Conservation (phyloP, 2,113 vertebrate species). For the Notothenia coriiceps region DNA sequence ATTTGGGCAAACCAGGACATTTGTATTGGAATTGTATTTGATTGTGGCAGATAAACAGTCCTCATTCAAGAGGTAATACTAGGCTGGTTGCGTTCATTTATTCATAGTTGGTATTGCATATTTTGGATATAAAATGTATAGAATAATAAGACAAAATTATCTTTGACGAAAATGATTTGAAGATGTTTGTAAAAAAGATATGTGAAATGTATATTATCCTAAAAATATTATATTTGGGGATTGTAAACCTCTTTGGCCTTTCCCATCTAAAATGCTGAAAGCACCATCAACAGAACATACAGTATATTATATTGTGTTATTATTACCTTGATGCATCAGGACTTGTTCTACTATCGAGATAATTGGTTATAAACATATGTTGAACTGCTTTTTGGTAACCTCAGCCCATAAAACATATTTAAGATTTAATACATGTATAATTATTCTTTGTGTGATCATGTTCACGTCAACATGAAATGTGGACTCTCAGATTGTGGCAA, state of each 20-base stretch:
- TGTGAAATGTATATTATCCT: background rate
- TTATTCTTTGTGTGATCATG: no score
- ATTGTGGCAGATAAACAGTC: background rate
- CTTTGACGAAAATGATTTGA: background rate
- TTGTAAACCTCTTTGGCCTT: background rate
- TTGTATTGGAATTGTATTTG: background rate
- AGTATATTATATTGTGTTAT: no score
- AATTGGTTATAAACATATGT: background rate
- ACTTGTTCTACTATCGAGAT: background rate
- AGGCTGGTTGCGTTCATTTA: background rate
- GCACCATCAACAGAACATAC: no score
- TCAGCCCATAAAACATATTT: background rate
- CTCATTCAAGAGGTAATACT: background rate
- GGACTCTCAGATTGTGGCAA: background rate
- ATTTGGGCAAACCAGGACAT: constrained; percentile 1
- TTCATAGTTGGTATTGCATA: background rate
- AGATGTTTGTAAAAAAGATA: background rate
- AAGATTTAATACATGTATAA: no score
- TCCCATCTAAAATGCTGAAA: background rate
- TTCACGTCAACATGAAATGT: background rate
- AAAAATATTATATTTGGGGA: no score
- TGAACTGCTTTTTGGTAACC: background rate
- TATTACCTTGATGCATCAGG: no score
- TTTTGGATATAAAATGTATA: background rate
- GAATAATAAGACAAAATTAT: background rate